Base-by-base conservation (phyloP, 2,113 vertebrate species). In the Hippocampus zosterae region DNA sequence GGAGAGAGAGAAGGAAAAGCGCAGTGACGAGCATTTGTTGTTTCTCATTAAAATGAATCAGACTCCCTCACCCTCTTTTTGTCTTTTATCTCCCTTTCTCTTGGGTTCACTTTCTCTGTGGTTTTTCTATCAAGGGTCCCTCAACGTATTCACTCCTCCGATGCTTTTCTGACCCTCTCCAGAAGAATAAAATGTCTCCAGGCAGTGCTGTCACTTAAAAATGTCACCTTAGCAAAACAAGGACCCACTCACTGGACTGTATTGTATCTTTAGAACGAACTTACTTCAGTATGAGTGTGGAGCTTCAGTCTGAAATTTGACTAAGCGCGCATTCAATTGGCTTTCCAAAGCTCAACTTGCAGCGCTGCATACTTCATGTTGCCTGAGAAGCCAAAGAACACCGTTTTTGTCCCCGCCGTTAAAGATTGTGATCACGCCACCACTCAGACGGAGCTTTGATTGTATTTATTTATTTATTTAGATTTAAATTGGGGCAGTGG, bases 41-140 rank as follows among this genome's bases (percentile, higher is more conserved):
- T 89, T 89, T 82, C 84, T 92, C 85, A 91, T 91, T 90, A 90
- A 84, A 90, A 88, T 88, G 88, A 76, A 89, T 86, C 83, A 80
- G 83, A 79, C 73, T 63, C 72, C 77, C 67, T 74, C 52, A 71
- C 5, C 27, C 48, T 41, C 62, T 65, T 71, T 69, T 64, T 65
- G 68, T 70, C 67, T 60, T 78, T 76, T 75, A 69, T 87, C 79
- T 76, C 56, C 68, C 69, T 65, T 74, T 84, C 76, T 82, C 29
- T 46, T 12, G 3, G 16, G 40, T 79, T 73, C 50, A 56, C 65
- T 76, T 65, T 72, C 52, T 72, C 52, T 78, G 79, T 70, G 3
- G 61, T 74, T 50, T 74, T 50, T 60, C 65, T 83, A 77, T 76
- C 55, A 67, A 70, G 53, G 27, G 57, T 50, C 57, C 48, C 67